These are phyloP conservation scores for Thymelicus lineola DNA, from an alignment of 2,888 invertebrate species.

Conservation along the genomic window DNA sequence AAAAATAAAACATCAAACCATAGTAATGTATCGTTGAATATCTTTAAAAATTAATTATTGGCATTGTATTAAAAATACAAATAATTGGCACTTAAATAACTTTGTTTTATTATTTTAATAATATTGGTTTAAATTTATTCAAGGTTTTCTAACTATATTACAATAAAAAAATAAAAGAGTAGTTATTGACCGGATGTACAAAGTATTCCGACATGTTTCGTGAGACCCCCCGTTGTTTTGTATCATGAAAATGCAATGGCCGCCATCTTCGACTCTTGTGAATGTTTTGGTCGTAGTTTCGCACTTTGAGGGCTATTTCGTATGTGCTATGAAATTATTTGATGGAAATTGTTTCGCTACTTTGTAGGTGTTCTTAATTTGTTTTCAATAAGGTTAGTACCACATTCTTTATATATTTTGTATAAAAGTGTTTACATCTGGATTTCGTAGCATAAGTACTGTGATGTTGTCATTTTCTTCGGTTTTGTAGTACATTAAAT, in stretches of 20 bases:
- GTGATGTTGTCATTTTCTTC: slow-evolving; percentile 82
- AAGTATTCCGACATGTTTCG: slow-evolving; percentile 74
- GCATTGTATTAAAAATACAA: neutral
- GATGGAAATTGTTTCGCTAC: slow-evolving; percentile 74
- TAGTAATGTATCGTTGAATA: neutral
- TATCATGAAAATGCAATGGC: slow-evolving; percentile 93
- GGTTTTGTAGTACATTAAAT: slow-evolving; percentile 63
- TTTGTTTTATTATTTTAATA: neutral
- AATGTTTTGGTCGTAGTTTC: slow-evolving; percentile 89
- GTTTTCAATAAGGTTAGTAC: slow-evolving; percentile 71
- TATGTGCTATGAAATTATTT: slow-evolving; percentile 79
- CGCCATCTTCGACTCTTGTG: slow-evolving; percentile 94
- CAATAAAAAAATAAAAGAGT: slow-evolving; percentile 3
- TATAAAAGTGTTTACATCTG: slow-evolving; percentile 91
- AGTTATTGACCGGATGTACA: slow-evolving; percentile 68
- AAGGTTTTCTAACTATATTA: neutral
- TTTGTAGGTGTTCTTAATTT: slow-evolving; percentile 68
- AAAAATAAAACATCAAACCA: slow-evolving; percentile 24
- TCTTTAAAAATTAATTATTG: slow-evolving; percentile 1
- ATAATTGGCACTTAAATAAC: neutral
- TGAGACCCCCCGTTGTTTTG: slow-evolving; percentile 87
- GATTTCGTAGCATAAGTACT: slow-evolving; percentile 85
- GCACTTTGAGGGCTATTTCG: slow-evolving; percentile 76
- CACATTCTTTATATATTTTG: slow-evolving; percentile 63
- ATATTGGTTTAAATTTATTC: neutral